A percentile compares a stretch with the other conserved stretches of the same genome.
Conservation (phyloP, 2,888 invertebrate species). For the Pediacus dermestoides region DNA sequence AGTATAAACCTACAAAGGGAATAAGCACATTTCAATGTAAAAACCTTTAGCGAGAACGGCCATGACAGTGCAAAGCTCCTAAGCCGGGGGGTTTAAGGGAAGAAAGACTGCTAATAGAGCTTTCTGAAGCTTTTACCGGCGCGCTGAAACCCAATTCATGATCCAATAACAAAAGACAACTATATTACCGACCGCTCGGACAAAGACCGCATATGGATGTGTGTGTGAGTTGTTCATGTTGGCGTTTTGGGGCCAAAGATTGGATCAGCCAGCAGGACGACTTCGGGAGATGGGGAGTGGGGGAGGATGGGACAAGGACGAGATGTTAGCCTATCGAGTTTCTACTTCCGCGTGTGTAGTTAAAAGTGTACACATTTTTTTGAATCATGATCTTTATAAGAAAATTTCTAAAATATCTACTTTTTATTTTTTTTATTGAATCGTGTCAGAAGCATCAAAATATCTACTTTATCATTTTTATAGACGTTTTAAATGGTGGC, state of each 20-base stretch:
- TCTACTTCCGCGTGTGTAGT: not conserved
- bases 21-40: slow-evolving; percentile 51
- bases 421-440: too few relatives aligned
- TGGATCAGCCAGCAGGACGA: slow-evolving; percentile 31
- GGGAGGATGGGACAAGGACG: slow-evolving; percentile 13
- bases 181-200: slow-evolving; percentile 53
- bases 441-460: too few relatives aligned
- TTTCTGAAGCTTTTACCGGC: slow-evolving; percentile 51
- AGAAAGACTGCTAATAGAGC: slow-evolving; percentile 54
- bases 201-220: slow-evolving; percentile 41
- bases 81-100: slow-evolving; percentile 49
- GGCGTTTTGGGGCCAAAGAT: slow-evolving; percentile 41
- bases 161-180: slow-evolving; percentile 55
- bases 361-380: too few relatives aligned
- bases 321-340: slow-evolving; percentile 1
- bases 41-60: slow-evolving; percentile 47
- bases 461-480: too few relatives aligned
- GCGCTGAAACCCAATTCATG: slow-evolving; percentile 53
- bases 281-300: slow-evolving; percentile 8
- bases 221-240: slow-evolving; percentile 12
- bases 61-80: slow-evolving; percentile 51
- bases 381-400: too few relatives aligned
- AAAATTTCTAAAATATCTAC: too few relatives aligned
- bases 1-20: slow-evolving; percentile 45
- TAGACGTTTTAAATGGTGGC: too few relatives aligned